Evolutionary conservation across 2,113 vertebrate species (phyloP).

Genomic region (Trematocara nigrifrons): DNA sequence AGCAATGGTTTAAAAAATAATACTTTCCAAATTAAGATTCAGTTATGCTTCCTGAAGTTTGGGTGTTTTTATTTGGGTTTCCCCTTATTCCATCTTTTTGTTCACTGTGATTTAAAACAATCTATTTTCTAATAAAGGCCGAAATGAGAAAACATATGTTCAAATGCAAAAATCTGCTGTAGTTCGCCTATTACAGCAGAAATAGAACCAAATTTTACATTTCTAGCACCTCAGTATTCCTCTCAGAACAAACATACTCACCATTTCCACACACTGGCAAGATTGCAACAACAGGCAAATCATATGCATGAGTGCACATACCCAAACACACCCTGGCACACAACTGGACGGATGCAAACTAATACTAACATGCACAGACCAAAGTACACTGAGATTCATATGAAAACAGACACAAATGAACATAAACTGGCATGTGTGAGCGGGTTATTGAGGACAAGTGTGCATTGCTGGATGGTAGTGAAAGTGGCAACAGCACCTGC

Average conservation of each 20-base stretch:
- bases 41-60: neutral
- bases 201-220: neutral
- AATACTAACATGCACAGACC: neutral
- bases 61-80: neutral
- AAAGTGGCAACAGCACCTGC: slow-evolving; percentile 25
- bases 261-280: neutral
- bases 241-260: neutral
- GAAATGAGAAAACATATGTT: neutral
- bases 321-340: neutral
- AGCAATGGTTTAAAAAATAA: neutral
- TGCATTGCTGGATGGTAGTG: neutral
- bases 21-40: neutral
- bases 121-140: neutral
- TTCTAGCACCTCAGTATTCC: neutral
- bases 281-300: slow-evolving; percentile 3
- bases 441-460: neutral
- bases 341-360: neutral
- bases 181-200: neutral
- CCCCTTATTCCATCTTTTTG: neutral
- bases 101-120: neutral
- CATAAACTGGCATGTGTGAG: neutral
- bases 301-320: slow-evolving; percentile 1
- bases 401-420: neutral
- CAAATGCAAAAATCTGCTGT: neutral
- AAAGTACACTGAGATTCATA: neutral